Evolutionary conservation across 2,113 vertebrate species (phyloP), one percentile per base, ranked within the genome.

Genomic region (Rhodinocichla rosea): DNA sequence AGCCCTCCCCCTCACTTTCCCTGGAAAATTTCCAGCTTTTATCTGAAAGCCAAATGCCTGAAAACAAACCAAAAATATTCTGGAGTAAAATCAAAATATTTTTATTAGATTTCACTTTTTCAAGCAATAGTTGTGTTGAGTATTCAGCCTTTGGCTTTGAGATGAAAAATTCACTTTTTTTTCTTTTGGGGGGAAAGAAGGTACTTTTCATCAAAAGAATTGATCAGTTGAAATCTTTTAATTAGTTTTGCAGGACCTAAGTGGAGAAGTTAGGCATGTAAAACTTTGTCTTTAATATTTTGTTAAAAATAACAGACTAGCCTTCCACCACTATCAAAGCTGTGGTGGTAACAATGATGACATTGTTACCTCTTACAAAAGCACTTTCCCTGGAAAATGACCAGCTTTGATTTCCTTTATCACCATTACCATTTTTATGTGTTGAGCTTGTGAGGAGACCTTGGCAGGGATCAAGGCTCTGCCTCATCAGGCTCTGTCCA

Each of bases 41-140:
- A 89, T 90, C 52, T 94, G 62, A 40, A 90, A 94, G 65, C 68
- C 92, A 96, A 95, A 77, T 37, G 68, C 87, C 77, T 94, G 69
- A 94, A 96, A 95, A 78, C 39, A 92, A 94, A 69, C 50, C 21
- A 60, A 88, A 96, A 89, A 79, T 71, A 79, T 67, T 68, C 86
- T 96, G 90, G 63, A 63, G 23, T 64, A 80, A 93, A 91, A 93
- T 49, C 79, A 95, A 91, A 64, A 91, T 91, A 84, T 90, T 96
- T 95, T 77, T 59, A 49, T 84, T 94, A 32, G 37, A 62, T 73
- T 84, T 87, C 47, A 87, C 35, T 55, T 83, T 92, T 64, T 89
- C 74, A 79, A 60, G 56, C 2, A 2, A 45, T 49, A 71, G 81
- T 35, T 76, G 30, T 10, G 13, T 65, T 91, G 40, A 78, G 15